Evolutionary conservation across 2,797 vertebrate species (phyloP), one percentile per base, ranked within the genome.

Genomic region (Prionace glauca): DNA sequence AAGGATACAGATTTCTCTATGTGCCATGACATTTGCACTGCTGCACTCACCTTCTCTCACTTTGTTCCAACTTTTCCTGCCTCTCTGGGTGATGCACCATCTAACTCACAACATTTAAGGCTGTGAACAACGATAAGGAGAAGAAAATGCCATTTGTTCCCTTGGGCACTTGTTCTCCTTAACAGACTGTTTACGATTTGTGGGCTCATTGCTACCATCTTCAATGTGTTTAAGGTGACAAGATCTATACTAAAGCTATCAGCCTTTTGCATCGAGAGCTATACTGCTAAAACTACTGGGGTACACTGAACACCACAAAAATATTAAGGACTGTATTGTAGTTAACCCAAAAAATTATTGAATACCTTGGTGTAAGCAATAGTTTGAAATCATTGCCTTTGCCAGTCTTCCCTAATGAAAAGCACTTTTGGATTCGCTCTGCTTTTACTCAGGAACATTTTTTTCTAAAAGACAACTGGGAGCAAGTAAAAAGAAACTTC

Each of bases 201-300:
- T 69, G 67, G 1, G 62, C 29, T n/a, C 62, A 36, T 36, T 67
- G 1, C 22, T 18, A 67, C 14, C 0, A 20, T 91, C 50, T 90
- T 69, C 22, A 41, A 67, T 12, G 41, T 45, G 45, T 26, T 92
- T 36, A 92, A 92, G 88, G 8, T 67, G 60, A 91, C 32, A 65
- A 65, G 32, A 67, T 65, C 62, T 92, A 24, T 69, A 41, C n/a
- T 69, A 36, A 92, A 36, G n/a, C 22, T 67, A 62, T 56, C 56
- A 62, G 87, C 56, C 16, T 91, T 91, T 91, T 60, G 22, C 22
- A 20, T 36, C 65, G n/a, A 69, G 36, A 92, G 41, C n/a, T 69
- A 88, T 56, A 60, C 56, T 92, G 36, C 29, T 65, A 90, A 65
- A 90, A 62, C 87, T 92, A 92, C n/a, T 92, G 90, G 65, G 20